Evolutionary conservation across 2,113 vertebrate genomes (phyloP).

Genomic region (Arvicanthis niloticus): DNA sequence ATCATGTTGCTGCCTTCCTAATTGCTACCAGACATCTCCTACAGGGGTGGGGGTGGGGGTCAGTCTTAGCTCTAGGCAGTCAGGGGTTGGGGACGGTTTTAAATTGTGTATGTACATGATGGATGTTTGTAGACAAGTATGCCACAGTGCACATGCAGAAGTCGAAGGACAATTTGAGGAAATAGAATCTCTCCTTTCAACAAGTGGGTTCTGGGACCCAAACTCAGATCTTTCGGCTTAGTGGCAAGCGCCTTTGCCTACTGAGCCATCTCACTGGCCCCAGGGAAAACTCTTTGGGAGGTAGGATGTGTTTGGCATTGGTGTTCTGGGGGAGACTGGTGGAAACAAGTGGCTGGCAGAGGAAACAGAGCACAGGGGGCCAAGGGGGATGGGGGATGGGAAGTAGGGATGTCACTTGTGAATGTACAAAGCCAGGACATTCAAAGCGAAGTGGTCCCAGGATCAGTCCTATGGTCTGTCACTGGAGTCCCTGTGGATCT

Average conservation of each 20-base stretch:
- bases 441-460: neutral
- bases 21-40: constrained; percentile 16
- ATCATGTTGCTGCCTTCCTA: neutral
- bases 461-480: neutral
- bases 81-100: neutral
- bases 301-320: neutral
- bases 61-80: neutral
- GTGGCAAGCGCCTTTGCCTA: neutral
- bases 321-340: neutral
- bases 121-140: neutral
- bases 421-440: neutral
- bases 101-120: neutral
- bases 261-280: neutral
- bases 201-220: neutral
- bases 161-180: neutral
- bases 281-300: neutral
- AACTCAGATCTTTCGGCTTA: neutral
- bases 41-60: too few species aligned
- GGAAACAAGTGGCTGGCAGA: neutral
- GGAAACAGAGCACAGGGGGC: accelerated
- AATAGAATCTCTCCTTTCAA: neutral
- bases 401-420: neutral
- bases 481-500: neutral
- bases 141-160: too few species aligned
- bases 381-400: neutral